Percentiles rank a stretch among this genome's conserved stretches.
phyloP scores from a whole-genome alignment of 2,113 vertebrate species.

The Tachysurus vachellii region DNA sequence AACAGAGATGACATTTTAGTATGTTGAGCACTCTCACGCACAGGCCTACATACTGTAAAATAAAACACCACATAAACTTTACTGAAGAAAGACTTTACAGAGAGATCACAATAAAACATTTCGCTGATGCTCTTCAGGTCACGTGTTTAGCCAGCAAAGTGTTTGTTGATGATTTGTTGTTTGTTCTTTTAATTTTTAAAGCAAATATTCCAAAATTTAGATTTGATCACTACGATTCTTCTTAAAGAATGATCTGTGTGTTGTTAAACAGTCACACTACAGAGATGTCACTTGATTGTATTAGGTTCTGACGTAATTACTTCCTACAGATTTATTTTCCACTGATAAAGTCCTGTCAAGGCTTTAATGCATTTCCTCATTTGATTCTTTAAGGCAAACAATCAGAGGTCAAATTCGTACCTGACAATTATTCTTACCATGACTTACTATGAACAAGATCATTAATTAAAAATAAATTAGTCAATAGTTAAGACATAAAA shows the following conservation, averaged over 20 bases:
- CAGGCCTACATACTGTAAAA: constrained; percentile 5
- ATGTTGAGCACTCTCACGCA: constrained; percentile 5
- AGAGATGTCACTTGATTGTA: neutral
- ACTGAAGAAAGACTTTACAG: neutral
- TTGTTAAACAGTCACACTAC: neutral
- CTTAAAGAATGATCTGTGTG: neutral
- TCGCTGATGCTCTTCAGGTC: neutral
- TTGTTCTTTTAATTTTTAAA: neutral
- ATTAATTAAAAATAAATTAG: neutral
- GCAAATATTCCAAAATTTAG: neutral
- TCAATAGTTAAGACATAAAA: neutral
- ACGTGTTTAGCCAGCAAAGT: neutral
- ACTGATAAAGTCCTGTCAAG: constrained; percentile 1
- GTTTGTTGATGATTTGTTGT: neutral
- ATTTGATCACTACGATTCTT: neutral
- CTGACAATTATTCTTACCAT: neutral
- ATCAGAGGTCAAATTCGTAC: neutral
- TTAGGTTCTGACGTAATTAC: neutral
- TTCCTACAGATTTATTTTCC: neutral
- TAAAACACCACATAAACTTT: neutral
- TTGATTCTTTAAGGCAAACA: constrained; percentile 8
- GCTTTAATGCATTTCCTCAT: neutral
- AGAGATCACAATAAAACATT: neutral
- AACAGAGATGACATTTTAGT: constrained; percentile 53
- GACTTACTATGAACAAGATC: neutral